These are phyloP conservation scores for Tyrophagus putrescentiae DNA, from an alignment of 1,140 invertebrate species.

Conservation along the genomic window DNA sequence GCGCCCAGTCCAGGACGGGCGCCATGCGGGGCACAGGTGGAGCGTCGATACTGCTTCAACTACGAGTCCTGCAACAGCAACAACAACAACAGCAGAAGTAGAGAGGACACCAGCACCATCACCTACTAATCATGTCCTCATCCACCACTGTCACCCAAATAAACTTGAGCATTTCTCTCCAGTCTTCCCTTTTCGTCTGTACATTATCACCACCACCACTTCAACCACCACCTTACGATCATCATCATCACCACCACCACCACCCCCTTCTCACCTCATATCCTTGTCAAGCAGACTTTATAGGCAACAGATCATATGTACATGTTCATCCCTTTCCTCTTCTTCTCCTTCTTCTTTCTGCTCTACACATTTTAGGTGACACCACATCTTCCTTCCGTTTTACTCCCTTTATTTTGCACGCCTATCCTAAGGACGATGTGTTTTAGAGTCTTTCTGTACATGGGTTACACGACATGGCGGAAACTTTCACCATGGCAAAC, in stretches of 20 bases:
- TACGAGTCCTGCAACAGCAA: conserved; percentile 1
- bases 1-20: background rate
- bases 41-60: conserved; percentile 1
- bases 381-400: too few species aligned
- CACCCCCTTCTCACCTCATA: background rate
- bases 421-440: too few species aligned
- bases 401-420: too few species aligned
- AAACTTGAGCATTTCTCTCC: background rate
- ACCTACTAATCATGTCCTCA: background rate
- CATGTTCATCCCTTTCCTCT: background rate
- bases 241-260: background rate
- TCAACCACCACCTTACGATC: background rate
- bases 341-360: background rate
- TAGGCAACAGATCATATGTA: background rate
- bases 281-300: background rate
- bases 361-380: too few species aligned
- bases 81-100: too few species aligned
- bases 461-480: too few species aligned
- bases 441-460: too few species aligned
- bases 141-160: background rate
- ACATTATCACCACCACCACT: background rate
- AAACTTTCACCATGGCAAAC: background rate
- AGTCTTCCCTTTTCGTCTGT: background rate
- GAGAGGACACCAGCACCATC: background rate
- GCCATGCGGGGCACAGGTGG: conserved; percentile 8